Evolutionary conservation across 2,797 vertebrate species (phyloP), one percentile per base, ranked within the genome.

Genomic region (Notoglanidium macrostoma): DNA sequence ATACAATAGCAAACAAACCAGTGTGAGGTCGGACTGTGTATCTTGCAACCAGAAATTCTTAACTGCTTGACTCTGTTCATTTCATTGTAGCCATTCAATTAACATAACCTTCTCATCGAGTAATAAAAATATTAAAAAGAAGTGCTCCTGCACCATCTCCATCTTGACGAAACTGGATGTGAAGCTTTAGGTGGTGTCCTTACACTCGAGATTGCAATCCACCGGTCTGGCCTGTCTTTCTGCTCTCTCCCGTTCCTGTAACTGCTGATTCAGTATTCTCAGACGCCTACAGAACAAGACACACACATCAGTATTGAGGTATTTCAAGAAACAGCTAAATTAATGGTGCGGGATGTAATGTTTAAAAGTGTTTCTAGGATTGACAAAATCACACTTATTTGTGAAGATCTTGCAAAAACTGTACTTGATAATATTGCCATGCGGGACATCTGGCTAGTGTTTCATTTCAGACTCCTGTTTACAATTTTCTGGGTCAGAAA

Each of bases 261-360:
- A 92, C 93, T 96, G 96, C 89, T 97, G 96, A 88, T 97, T 97
- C 92, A 97, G 90, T 89, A 94, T 95, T 92, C 94, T 95, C 87
- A 97, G 88, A 88, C 93, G 95, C 91, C 97, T 99, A 90, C 29
- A 67, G 32, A 55, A 72, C 49, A 88, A 72, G 23, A 85, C 68
- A 73, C 57, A 83, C 51, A 21, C 55, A 87, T 67, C 73, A 78
- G 63, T 29, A 59, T 59, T 59, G 57, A 10, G 29, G 32, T 35
- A 61, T 51, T 84, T 70, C 44, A 72, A 85, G 29, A 70, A 81
- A 61, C 11, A 80, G 26, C 35, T 46, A 9, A 46, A 63, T 61
- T 63, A 59, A 57, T 57, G 21, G 77, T 23, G 21, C 77, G 21
- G 32, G 26, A 26, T 14, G 21, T 44, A 79, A 61, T 40, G 32